These are phyloP conservation scores for Charanyca ferruginea DNA, from an alignment of 2,888 invertebrate species.

Conservation along the genomic window DNA sequence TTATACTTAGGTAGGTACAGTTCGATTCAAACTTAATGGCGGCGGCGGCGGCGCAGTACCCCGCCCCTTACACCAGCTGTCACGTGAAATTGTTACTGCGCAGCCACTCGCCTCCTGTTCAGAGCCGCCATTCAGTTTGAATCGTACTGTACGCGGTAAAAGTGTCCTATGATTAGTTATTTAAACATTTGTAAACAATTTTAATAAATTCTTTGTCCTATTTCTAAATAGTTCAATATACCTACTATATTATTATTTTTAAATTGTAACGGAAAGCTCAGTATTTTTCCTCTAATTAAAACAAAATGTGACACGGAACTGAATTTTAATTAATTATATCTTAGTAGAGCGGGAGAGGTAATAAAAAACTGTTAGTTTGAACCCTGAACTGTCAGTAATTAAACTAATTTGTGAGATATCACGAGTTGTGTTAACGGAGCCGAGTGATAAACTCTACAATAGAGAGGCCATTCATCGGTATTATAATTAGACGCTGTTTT, in stretches of 20 bases:
- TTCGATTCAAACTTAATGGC: too few relatives aligned
- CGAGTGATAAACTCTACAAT: constrained; percentile 32
- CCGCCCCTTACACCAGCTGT: too few relatives aligned
- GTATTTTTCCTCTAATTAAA: constrained; percentile 53
- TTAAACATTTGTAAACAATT: too few relatives aligned
- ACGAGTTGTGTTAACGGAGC: constrained; percentile 24
- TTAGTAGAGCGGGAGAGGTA: constrained; percentile 57
- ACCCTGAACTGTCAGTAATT: constrained; percentile 43
- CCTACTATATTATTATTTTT: not conserved
- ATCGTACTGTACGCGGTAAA: too few relatives aligned
- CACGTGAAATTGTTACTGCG: too few relatives aligned
- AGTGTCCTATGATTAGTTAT: too few relatives aligned
- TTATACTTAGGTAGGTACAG: too few relatives aligned
- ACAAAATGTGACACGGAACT: constrained; percentile 62
- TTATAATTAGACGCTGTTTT: constrained; percentile 4
- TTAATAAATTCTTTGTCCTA: too few relatives aligned
- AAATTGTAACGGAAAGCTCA: not conserved
- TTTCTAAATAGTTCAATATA: too few relatives aligned
- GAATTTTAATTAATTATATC: constrained; percentile 56
- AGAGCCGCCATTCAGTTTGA: too few relatives aligned
- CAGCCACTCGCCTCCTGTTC: too few relatives aligned
- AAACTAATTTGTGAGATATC: constrained; percentile 57
- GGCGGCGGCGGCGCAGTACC: too few relatives aligned
- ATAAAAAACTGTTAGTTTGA: constrained; percentile 59
- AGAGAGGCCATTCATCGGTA: constrained; percentile 13